Evolutionary conservation across 2,797 vertebrate genomes (phyloP), one percentile per base, ranked within the genome.

Genomic region (Sciaenops ocellatus): DNA sequence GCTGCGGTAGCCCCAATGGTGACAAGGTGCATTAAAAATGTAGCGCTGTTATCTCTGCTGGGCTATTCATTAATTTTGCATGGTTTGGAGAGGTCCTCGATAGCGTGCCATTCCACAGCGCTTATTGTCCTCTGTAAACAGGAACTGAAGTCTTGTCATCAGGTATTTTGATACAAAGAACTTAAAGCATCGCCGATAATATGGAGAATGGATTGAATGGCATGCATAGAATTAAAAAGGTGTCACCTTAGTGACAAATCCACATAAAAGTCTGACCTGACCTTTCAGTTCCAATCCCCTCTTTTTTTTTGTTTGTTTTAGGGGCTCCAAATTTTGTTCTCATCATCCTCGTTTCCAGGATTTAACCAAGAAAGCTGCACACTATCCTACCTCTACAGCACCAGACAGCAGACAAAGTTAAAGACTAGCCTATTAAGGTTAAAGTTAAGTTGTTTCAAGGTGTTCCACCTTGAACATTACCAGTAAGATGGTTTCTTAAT

Each of bases 21-120:
- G 90, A 93, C 87, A 85, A 84, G 82, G 69, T 70, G 69, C 89
- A 90, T 93, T 91, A 90, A 92, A 91, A 89, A 93, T 92, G 89
- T 80, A 92, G 60, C 69, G 44, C 63, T 78, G 85, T 91, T 93
- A 85, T 90, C 87, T 89, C 83, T 87, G 84, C 83, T 57, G 84
- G 81, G 80, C 77, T 73, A 28, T 84, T 87, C 90, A 91, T 93
- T 81, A 80, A 90, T 90, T 85, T 91, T 89, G 84, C 78, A 91
- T 92, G 83, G 79, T 87, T 82, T 85, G 63, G 66, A 89, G 68
- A 90, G 76, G 73, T 78, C 80, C 34, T 76, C 26, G 10, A 87
- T 73, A 78, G 76, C 17, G 20, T 60, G 48, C 8, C 5, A 68
- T 80, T 38, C 63, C 47, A 54, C 59, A 59, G 44, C 20, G 26